Evolutionary conservation across 2,888 invertebrate genomes (phyloP), one percentile per base, ranked within the genome.

Genomic region (Athrips mouffetella): DNA sequence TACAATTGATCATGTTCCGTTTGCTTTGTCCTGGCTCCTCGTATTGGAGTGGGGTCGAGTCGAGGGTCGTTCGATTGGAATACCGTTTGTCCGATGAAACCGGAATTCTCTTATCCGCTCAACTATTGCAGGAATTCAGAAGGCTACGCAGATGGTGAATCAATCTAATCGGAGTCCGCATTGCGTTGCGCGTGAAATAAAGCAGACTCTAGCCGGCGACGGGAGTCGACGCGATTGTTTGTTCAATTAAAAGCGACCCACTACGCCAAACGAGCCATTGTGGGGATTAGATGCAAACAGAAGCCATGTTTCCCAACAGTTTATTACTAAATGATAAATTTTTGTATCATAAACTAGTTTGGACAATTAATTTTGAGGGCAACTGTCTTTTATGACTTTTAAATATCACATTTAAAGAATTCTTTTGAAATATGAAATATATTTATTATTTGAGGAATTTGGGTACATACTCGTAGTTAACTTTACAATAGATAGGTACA

Each of bases 131-230:
- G 6, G 30, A n/a, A 3, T 30, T 3, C 30, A 30, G n/a, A 30
- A 30, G 3, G n/a, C 30, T 7, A 30, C 30, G n/a, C 33, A 33
- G 33, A 33, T 15, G 33, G 33, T 3, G 30, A 10, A 15, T 15
- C 16, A 15, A 33, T 33, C 33, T 33, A 8, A 15, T 8, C 15
- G 30, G n/a, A n/a, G 33, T 4, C 33, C 33, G 33, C 33, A 33
- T 33, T 33, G n/a, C n/a, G n/a, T n/a, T n/a, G 33, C 33, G 33
- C 15, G 33, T 33, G 33, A 33, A 33, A 15, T 54, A 50, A 50
- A 51, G 49, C 48, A 48, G 52, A 54, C 53, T 13, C 33, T 15
- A n/a, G 7, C 30, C n/a, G 30, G 5, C 30, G 15, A 4, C n/a
- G n/a, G n/a, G n/a, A n/a, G n/a, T n/a, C n/a, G n/a, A n/a, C n/a